Evolutionary conservation across 2,113 vertebrate genomes (phyloP), one percentile per base, ranked within the genome.

Genomic region (Peromyscus polionotus): DNA sequence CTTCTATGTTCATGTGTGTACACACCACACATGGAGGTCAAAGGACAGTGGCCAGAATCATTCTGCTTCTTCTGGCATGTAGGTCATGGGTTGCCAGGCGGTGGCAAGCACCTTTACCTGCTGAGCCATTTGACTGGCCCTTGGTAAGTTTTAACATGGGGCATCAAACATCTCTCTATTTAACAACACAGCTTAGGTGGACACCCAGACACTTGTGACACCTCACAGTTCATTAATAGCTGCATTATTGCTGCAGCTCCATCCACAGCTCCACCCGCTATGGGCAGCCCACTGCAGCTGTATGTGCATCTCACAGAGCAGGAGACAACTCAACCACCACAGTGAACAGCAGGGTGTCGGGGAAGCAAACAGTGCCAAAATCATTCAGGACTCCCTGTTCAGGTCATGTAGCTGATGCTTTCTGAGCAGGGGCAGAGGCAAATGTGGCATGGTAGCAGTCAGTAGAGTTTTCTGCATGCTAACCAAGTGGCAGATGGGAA

Each of bases 371-470:
- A 31, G 57, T 24, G 39, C 9, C n/a, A 65, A 84, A 91, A 85
- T 72, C 5, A 95, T 84, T 85, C n/a, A 26, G 8, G 75, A 96
- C 86, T 45, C 65, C 91, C 22, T 87, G 20, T 79, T 93, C 42
- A 91, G 70, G 45, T 42, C 95, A n/a, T 84, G 77, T 68, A 95
- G 59, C 4, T 75, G 73, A 93, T 80, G 73, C 19, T 94, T 95
- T 88, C 85, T 97, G 14, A 87, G 28, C 75, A 96, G 42, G 36
- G 39, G 45, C 45, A 80, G 0, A 72, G 20, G 72, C 42, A 91
- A 45, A 75, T 26, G 94, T 7, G 36, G n/a, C 39, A 89, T 2
- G 77, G 24, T 79, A 72, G 89, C 94, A 39, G 79, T 83, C 24
- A 77, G 42, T 39, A 57, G 89, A 14, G 14, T 61, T 48, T 88